A percentile compares a stretch with the other conserved stretches of the same genome.
These are phyloP conservation scores for Sinocyclocheilus grahami DNA, from an alignment of 2,113 vertebrate genomes.

Conservation along the genomic window DNA sequence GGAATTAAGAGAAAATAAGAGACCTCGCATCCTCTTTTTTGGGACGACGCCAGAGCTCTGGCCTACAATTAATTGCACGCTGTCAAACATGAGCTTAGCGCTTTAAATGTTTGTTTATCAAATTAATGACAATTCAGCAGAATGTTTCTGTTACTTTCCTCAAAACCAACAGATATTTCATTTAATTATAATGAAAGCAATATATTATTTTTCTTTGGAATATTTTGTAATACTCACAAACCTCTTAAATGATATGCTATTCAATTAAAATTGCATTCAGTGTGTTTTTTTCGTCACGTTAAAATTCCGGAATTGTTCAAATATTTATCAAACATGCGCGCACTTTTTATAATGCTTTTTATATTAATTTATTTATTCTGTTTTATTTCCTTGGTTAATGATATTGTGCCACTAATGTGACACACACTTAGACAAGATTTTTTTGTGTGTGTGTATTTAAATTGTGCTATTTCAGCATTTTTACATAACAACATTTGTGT, in stretches of 20 bases:
- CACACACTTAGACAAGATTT: background rate
- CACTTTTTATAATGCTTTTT: background rate
- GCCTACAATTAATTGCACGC: conserved; percentile 37
- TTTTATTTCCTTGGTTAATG: background rate
- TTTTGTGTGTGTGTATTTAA: background rate
- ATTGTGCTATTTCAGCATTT: background rate
- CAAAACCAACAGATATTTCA: background rate
- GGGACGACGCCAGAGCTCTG: conserved; percentile 29
- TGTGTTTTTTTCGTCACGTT: background rate
- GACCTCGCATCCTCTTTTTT: background rate
- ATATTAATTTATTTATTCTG: background rate
- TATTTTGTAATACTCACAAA: background rate
- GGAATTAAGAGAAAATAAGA: background rate
- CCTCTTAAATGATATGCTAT: background rate
- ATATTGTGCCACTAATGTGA: too few relatives aligned
- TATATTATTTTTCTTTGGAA: too few relatives aligned
- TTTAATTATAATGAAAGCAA: background rate
- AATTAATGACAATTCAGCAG: conserved; percentile 20
- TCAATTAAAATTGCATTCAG: background rate
- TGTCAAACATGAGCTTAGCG: conserved; percentile 16
- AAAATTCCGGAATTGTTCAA: background rate
- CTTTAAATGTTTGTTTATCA: conserved; percentile 19
- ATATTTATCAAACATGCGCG: background rate
- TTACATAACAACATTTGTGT: too few relatives aligned
- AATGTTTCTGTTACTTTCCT: background rate